These are phyloP conservation scores for Norana najaformis DNA, from an alignment of 2,888 invertebrate species.

Conservation along the genomic window DNA sequence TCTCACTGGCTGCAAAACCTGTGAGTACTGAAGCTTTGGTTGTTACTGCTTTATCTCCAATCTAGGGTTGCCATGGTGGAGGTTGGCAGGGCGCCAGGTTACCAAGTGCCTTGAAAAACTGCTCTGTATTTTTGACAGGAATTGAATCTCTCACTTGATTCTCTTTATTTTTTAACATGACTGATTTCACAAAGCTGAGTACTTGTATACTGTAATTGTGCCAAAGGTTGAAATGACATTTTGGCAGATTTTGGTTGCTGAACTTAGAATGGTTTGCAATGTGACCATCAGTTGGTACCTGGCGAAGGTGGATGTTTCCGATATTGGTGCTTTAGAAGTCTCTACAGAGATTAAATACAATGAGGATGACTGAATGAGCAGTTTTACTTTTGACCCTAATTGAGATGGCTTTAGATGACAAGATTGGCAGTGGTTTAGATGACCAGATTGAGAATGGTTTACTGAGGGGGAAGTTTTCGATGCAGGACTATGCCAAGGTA, in stretches of 20 bases:
- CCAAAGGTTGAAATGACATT: not conserved
- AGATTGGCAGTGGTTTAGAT: not conserved
- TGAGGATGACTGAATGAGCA: not conserved
- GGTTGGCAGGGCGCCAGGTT: no score
- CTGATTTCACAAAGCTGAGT: not conserved
- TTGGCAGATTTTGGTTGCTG: not conserved
- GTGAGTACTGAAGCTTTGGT: constrained; percentile 40
- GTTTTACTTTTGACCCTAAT: not conserved
- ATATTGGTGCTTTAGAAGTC: not conserved
- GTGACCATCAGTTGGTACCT: no score
- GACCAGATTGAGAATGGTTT: no score
- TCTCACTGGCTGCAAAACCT: constrained; percentile 68
- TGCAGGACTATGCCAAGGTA: not conserved
- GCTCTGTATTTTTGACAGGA: not conserved
- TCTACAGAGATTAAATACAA: not conserved
- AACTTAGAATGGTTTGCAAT: no score
- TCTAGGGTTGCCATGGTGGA: not conserved
- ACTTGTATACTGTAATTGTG: not conserved
- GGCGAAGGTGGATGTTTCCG: no score
- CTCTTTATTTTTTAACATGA: not conserved
- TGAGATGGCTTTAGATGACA: not conserved
- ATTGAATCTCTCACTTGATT: not conserved
- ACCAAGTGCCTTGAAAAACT: not conserved
- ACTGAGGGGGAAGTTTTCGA: no score
- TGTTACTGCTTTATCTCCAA: not conserved